A percentile compares a stretch with the other conserved stretches of the same genome.
Conservation (phyloP, 2,797 vertebrate genomes). For the Bradypus variegatus region DNA sequence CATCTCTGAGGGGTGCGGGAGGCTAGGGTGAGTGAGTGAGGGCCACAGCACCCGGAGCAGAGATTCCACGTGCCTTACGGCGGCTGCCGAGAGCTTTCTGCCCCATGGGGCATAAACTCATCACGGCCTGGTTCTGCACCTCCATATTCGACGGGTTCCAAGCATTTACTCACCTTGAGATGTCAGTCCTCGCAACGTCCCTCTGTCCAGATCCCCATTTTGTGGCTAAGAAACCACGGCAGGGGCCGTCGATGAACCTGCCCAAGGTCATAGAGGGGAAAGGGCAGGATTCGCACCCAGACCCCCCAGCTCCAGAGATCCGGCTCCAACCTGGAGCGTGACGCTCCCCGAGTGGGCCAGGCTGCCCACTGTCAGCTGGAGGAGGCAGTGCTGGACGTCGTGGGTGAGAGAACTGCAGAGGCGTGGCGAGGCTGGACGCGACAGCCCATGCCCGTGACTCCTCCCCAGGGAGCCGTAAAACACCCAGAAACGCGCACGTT, state of each 20-base stretch:
- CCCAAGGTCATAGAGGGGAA: not conserved
- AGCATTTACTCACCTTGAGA: too few relatives aligned
- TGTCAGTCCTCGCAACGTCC: not conserved
- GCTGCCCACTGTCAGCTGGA: accelerated
- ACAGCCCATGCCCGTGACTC: accelerated
- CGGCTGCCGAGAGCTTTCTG: too few relatives aligned
- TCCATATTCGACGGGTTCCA: not conserved
- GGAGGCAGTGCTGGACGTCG: not conserved
- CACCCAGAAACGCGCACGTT: accelerated
- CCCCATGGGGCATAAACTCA: too few relatives aligned
- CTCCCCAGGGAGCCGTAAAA: not conserved
- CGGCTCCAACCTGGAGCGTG: not conserved
- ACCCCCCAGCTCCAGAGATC: not conserved
- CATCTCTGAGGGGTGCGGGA: too few relatives aligned
- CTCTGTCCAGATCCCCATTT: not conserved
- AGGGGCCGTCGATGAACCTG: not conserved
- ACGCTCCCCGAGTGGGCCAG: accelerated
- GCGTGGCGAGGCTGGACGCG: accelerated
- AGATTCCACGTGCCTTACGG: too few relatives aligned
- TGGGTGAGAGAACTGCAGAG: accelerated
- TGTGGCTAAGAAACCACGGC: not conserved
- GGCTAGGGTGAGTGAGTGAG: too few relatives aligned
- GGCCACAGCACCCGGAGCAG: accelerated
- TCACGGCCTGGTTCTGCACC: too few relatives aligned
- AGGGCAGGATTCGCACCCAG: not conserved